A percentile compares a stretch with the other conserved stretches of the same genome.
Evolutionary conservation across 1,140 invertebrate species (phyloP).

Genomic region (Coptotermes formosanus): DNA sequence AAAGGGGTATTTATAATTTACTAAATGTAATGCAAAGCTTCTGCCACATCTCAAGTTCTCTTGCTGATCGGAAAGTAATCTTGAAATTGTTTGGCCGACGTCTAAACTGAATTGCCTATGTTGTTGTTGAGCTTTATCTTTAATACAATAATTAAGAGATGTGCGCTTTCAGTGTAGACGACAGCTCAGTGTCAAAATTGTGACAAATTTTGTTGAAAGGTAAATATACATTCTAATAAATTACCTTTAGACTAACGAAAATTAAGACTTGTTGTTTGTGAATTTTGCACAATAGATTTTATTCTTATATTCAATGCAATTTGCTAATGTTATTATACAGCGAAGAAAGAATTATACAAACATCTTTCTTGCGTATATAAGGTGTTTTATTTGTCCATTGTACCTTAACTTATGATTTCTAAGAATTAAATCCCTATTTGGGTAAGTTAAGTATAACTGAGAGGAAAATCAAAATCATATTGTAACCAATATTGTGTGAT

Average conservation of each 20-base stretch:
- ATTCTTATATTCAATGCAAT: conserved; percentile 25
- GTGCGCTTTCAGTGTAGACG: not conserved
- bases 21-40: not conserved
- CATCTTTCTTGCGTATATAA: not conserved
- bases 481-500: not conserved
- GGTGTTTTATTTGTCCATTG: not conserved
- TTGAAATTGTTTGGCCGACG: not conserved
- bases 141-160: conserved; percentile 22
- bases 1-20: conserved; percentile 5
- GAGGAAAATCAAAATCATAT: conserved; percentile 14
- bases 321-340: conserved; percentile 27
- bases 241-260: conserved; percentile 16
- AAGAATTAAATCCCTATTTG: not conserved
- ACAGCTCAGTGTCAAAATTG: not conserved
- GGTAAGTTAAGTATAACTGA: not conserved
- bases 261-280: conserved; percentile 24
- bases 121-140: conserved; percentile 23
- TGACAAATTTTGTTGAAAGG: conserved; percentile 22
- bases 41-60: conserved; percentile 3
- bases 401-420: conserved; percentile 3
- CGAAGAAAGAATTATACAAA: not conserved
- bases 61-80: not conserved
- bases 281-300: conserved; percentile 26
- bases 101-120: not conserved
- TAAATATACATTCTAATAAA: conserved; percentile 12